phyloP scores from a whole-genome alignment of 2,888 invertebrate genomes.

The Mallateleia sp. region DNA sequence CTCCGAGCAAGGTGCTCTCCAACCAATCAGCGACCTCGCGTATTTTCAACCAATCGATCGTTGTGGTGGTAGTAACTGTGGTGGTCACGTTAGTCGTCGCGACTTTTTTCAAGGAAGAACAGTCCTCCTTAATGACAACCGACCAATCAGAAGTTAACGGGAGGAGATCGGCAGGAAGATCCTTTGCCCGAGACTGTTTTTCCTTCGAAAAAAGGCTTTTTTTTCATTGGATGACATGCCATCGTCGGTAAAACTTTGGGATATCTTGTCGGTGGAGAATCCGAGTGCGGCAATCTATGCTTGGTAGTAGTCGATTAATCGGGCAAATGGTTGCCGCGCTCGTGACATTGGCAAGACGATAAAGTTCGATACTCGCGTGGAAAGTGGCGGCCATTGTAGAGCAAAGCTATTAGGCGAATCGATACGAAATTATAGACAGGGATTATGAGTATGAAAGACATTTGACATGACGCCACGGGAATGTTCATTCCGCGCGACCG shows the following conservation, averaged over 20 bases:
- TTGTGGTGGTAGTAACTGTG: conserved; percentile 79
- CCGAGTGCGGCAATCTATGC: conserved; percentile 12
- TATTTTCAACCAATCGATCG: conserved; percentile 64
- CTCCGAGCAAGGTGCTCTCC: conserved; percentile 23
- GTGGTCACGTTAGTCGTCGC: conserved; percentile 77
- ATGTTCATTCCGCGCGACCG: conserved; percentile 31
- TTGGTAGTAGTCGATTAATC: background rate
- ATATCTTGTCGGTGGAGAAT: conserved; percentile 20
- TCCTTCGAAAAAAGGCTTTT: conserved; percentile 4
- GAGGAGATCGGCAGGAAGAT: too few relatives aligned
- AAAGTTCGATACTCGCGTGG: conserved; percentile 11
- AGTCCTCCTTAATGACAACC: background rate
- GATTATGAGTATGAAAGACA: conserved; percentile 44
- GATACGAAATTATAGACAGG: conserved; percentile 48
- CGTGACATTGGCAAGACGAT: conserved; percentile 28
- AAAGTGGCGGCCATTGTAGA: conserved; percentile 52
- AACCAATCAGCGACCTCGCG: conserved; percentile 56
- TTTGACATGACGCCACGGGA: conserved; percentile 41
- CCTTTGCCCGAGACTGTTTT: too few relatives aligned
- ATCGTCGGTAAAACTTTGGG: conserved; percentile 28
- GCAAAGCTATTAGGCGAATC: conserved; percentile 39
- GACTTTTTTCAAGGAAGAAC: conserved; percentile 50
- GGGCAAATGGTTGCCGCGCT: conserved; percentile 11
- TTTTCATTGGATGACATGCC: conserved; percentile 50
- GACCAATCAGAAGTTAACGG: too few relatives aligned